Base-by-base conservation (phyloP, 2,888 invertebrate genomes). In the Callyntrura guangdongensis region DNA sequence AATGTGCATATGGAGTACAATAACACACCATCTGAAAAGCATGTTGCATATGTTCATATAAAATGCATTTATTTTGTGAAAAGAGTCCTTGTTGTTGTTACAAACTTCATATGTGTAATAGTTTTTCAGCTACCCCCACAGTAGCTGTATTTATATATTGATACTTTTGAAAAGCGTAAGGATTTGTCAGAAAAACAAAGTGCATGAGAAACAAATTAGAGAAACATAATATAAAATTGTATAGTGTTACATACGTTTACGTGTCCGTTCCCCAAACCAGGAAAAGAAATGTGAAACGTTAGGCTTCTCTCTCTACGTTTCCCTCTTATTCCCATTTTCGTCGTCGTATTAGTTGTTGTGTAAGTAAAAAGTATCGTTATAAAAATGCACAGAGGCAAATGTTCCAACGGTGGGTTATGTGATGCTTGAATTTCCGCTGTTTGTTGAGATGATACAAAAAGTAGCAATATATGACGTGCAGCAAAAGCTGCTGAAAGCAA, bases 321-420 rank as follows among this genome's bases (percentile, higher is more conserved):
- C 6, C 20, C 47, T 77, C 49, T 20, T 67, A 2, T 12, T 22
- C 67, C 64, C 72, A 14, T 77, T 4, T 53, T 77, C 11, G 82
- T 79, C 14, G 25, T 82, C n/a, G 36, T 27, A 77, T 79, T 64
- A 64, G 79, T 36, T 87, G 27, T 49, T 83, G 17, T 49, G 72
- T 89, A 83, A 89, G 89, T 82, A 72, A 83, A 82, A 89, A 83
- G 89, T 83, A 89, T 89, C 61, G 83, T 89, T 89, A 61, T 83
- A 88, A 88, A 88, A n/a, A n/a, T 89, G 83, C 6, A 36, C 82
- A 74, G 72, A 89, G 82, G 83, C 27, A 67, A 36, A 36, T 36
- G 36, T 36, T 36, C 36, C 36, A 36, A 67, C 67, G 67, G 25
- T 67, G 25, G 25, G 22, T 67, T 8, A 3, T 53, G 53, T 67